Evolutionary conservation across 1,140 invertebrate species (phyloP).

Genomic region (Frieseomelitta varia): DNA sequence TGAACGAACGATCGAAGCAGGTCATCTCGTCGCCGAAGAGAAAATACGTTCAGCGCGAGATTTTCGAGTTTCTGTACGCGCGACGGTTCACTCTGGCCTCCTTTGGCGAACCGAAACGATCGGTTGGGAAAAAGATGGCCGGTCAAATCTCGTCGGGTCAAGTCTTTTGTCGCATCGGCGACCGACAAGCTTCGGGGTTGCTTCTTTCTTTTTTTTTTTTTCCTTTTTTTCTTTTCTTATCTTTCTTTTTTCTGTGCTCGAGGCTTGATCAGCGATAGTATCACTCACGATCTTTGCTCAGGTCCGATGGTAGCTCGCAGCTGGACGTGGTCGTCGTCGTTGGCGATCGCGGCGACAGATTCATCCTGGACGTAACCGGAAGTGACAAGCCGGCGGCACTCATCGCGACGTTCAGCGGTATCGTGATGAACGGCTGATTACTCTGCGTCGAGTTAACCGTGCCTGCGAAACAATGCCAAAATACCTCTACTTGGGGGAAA

Average conservation of each 20-base stretch:
- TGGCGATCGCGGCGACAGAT: constrained; percentile 66
- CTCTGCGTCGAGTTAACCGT: constrained; percentile 73
- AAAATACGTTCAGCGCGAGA: not conserved
- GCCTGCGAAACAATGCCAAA: constrained; percentile 59
- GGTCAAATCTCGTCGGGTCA: constrained; percentile 6
- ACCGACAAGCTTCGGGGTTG: not conserved
- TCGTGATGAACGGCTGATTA: constrained; percentile 79
- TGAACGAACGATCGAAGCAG: not conserved
- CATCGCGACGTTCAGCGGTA: constrained; percentile 79
- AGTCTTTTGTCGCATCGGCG: not conserved
- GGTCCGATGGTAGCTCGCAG: constrained; percentile 76
- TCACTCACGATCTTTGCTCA: constrained; percentile 78
- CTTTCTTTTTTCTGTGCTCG: constrained; percentile 10
- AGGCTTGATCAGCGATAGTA: not conserved
- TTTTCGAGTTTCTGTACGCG: not conserved
- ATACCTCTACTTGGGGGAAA: constrained; percentile 40
- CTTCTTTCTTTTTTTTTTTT: no score
- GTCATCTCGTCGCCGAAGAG: not conserved
- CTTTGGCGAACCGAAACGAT: not conserved
- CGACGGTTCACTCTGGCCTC: not conserved
- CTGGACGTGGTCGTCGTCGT: constrained; percentile 59
- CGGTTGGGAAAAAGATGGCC: not conserved
- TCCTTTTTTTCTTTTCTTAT: no score
- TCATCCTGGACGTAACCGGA: constrained; percentile 74
- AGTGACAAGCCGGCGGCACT: constrained; percentile 76